These are phyloP conservation scores for Drosophila tristis DNA, from an alignment of 1,140 invertebrate species.

Conservation along the genomic window DNA sequence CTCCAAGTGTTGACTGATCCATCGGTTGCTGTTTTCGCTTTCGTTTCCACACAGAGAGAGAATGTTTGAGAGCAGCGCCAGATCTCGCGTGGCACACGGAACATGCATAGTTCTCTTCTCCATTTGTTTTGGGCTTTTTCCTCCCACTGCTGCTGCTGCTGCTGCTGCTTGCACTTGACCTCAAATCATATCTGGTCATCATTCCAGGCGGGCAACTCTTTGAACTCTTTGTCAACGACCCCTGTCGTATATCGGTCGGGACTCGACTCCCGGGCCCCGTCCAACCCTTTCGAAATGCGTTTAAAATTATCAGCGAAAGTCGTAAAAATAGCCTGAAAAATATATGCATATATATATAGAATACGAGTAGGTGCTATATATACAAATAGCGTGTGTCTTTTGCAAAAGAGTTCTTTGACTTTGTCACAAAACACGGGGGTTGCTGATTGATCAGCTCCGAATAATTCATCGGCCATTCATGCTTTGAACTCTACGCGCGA, in stretches of 20 bases:
- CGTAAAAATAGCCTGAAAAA: conserved; percentile 43
- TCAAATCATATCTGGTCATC: conserved; percentile 28
- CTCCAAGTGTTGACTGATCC: conserved; percentile 61
- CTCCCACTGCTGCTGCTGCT: neutral
- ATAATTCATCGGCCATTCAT: conserved; percentile 2
- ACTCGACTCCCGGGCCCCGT: conserved; percentile 3
- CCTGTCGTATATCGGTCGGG: neutral
- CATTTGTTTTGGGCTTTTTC: conserved; percentile 9
- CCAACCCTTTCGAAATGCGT: conserved; percentile 28
- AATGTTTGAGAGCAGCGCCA: conserved; percentile 13
- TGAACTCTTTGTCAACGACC: conserved; percentile 56
- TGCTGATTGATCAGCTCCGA: no score
- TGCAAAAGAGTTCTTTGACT: conserved; percentile 52
- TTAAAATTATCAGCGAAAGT: conserved; percentile 44
- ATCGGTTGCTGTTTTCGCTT: conserved; percentile 41
- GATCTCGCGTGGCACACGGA: conserved; percentile 5
- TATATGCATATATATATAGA: conserved; percentile 30
- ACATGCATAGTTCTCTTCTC: conserved; percentile 28
- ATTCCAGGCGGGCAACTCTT: conserved; percentile 31
- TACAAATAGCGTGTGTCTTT: conserved; percentile 23
- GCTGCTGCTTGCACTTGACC: conserved; percentile 62
- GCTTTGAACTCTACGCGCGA: no score
- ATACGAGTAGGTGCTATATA: conserved; percentile 5
- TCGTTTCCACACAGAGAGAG: conserved; percentile 22
- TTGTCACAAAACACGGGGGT: conserved; percentile 4